Base-by-base conservation (phyloP, 2,797 vertebrate species). In the Myotis pilosus region DNA sequence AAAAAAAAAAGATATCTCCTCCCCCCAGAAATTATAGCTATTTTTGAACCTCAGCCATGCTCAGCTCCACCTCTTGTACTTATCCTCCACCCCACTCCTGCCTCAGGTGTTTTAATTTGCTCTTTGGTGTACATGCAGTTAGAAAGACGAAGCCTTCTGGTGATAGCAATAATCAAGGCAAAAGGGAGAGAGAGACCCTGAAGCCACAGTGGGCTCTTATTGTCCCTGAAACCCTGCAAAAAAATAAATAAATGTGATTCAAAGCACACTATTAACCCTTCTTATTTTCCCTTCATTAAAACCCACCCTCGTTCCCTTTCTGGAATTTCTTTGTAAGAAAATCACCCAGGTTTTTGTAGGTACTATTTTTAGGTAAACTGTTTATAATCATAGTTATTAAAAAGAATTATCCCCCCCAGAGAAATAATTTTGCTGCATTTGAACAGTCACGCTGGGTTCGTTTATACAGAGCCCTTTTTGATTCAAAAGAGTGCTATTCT, bases 281-380 rank as follows among this genome's bases (percentile, higher is more conserved):
- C 44, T 33, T 74, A 80, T 75, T 94, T 93, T 90, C 81, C 64
- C 87, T 92, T 66, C 85, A 93, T 88, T 62, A 95, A 90, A 95
- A 69, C 20, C 3, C 16, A 60, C 69, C 11, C 28, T 22, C 11
- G 30, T 80, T 89, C 16, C 36, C 30, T 82, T 88, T 41, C 15
- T 90, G 64, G 51, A 86, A 60, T 79, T 81, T 51, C 28, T 84
- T 41, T 79, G n/a, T 44, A 72, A 94, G 47, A 84, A 49, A 95
- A 85, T 85, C 47, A 89, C 20, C 13, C 15, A 4, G 53, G 9
- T 83, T 30, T 92, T 88, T 38, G 22, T 15, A 33, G 12, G 5
- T 80, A 81, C 12, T 92, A 19, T 1, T 96, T 94, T 95, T 81
- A 81, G 44, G 10, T 86, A 13, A 92, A 91, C 72, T 57, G 17